Base-by-base conservation (phyloP, 2,113 vertebrate species). In the Nycticorax nycticorax region DNA sequence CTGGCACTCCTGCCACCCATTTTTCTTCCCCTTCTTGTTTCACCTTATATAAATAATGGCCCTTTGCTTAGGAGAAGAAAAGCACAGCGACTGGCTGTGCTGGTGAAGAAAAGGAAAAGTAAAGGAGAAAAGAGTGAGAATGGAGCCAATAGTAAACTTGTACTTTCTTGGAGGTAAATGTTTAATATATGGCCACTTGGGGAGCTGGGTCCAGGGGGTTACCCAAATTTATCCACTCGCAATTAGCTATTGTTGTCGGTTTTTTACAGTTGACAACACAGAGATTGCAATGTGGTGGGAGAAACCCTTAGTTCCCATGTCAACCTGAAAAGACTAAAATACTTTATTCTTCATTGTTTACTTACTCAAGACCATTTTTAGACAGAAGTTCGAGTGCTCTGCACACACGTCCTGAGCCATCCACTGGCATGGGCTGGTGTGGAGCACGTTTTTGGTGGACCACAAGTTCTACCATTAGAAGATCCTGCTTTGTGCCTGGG, bases 391-490 rank as follows among this genome's bases (percentile, higher is more conserved):
- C 62, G 67, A 80, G 41, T 18, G 5, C 28, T 56, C 55, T 69
- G 50, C 69, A 18, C 6, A 3, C 3, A 5, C 6, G 43, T 64
- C 45, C 39, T 48, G 63, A 52, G 50, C 45, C n/a, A 21, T 9
- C 23, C 1, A 1, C 53, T 82, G 60, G 14, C 66, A n/a, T 0
- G 2, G 37, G 37, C 30, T 0, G 0, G 11, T 6, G 39, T 33
- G 72, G 32, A 74, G 45, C 23, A 52, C 2, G 4, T 67, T 23
- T 72, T 7, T 63, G 64, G 37, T 26, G 56, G 37, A 9, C 17
- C n/a, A 19, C 8, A 14, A 39, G 3, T 10, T 33, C 11, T n/a
- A 50, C 4, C 33, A 4, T 47, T 9, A 10, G 63, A 19, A 43
- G 48, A 19, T 7, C 14, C n/a, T 84, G 45, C 12, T 59, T 22